Evolutionary conservation across 2,113 vertebrate species (phyloP).

Genomic region (Dromaius novaehollandiae): DNA sequence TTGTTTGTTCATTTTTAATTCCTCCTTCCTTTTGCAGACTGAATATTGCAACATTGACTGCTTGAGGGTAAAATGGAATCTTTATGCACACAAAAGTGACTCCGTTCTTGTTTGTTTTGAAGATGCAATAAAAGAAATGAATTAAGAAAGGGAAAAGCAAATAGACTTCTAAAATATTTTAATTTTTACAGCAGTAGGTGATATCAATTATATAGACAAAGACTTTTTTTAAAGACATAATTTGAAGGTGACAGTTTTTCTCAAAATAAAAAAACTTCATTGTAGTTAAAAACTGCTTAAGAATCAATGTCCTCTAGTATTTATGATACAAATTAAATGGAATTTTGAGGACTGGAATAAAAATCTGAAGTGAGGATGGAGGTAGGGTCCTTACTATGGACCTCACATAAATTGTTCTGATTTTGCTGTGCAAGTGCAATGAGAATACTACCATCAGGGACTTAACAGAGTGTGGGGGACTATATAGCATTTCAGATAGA

Average conservation of each 20-base stretch:
- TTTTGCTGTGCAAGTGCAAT: background rate
- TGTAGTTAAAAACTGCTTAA: background rate
- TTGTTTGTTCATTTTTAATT: background rate
- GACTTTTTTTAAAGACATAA: background rate
- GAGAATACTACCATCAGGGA: background rate
- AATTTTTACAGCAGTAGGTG: background rate
- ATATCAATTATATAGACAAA: background rate
- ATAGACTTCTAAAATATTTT: background rate
- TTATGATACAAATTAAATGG: background rate
- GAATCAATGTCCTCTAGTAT: background rate
- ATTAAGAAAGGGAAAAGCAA: background rate
- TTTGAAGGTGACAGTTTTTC: background rate
- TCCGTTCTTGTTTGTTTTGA: background rate
- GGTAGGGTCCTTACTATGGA: background rate
- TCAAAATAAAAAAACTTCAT: background rate
- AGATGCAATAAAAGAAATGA: background rate
- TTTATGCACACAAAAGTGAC: background rate
- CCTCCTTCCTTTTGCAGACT: background rate
- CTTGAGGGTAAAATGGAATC: background rate
- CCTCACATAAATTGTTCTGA: background rate
- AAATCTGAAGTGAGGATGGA: background rate
- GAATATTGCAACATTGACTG: background rate
- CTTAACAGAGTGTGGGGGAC: background rate
- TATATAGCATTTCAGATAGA: background rate
- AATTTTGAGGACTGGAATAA: background rate